Percentiles rank a stretch among this genome's conserved stretches.
Conservation (phyloP, 2,113 vertebrate genomes). For the Prietella phreatophila region DNA sequence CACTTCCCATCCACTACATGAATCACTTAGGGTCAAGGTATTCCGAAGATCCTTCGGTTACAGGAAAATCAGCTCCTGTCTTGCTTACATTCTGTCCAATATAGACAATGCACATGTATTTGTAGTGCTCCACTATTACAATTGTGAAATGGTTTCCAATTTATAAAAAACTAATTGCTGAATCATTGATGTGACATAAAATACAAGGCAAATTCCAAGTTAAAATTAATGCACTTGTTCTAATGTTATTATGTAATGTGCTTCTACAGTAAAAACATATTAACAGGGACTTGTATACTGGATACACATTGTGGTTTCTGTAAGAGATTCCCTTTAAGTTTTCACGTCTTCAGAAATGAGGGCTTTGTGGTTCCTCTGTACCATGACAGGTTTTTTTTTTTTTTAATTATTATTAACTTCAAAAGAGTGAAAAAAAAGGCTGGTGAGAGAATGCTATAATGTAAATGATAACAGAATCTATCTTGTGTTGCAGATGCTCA, state of each 20-base stretch:
- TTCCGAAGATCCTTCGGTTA: background rate
- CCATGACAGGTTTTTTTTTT: no score
- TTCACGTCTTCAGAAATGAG: no score
- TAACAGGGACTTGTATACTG: no score
- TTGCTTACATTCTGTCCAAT: background rate
- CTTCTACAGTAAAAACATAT: no score
- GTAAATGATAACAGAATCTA: background rate
- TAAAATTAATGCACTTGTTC: no score
- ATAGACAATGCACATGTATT: background rate
- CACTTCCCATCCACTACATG: conserved; percentile 41
- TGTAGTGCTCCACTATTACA: background rate
- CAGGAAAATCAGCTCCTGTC: background rate
- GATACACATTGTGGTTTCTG: no score
- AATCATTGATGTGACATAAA: background rate
- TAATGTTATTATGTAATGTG: no score
- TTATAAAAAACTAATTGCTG: background rate
- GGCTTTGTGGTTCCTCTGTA: no score
- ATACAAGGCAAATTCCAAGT: background rate
- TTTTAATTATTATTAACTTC: no score
- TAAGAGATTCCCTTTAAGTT: no score
- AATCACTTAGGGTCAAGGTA: background rate
- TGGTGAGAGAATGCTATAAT: background rate
- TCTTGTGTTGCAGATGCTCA: no score
- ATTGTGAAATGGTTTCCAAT: background rate
- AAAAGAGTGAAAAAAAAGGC: background rate